Evolutionary conservation across 2,888 invertebrate genomes (phyloP).

Genomic region (Idaea aversata): DNA sequence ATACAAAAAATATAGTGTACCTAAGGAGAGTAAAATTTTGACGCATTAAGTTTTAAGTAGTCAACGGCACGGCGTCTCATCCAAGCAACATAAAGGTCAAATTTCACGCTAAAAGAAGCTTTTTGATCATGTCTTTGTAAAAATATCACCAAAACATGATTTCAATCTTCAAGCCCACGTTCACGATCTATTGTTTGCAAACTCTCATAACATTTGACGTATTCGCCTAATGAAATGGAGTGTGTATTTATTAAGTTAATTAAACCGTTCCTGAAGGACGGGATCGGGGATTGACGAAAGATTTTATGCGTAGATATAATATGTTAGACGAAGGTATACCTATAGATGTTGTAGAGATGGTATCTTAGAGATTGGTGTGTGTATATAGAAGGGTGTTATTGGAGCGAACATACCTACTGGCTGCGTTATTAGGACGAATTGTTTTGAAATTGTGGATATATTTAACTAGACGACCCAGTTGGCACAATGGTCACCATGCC

Average conservation of each 20-base stretch:
- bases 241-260: constrained; percentile 80
- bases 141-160: no score
- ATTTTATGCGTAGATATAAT: constrained; percentile 4
- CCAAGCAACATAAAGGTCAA: no score
- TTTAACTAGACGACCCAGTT: no score
- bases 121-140: no score
- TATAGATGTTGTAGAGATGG: constrained; percentile 12
- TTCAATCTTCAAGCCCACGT: neutral
- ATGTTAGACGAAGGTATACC: constrained; percentile 1
- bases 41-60: no score
- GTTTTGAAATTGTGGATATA: neutral
- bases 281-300: constrained; percentile 28
- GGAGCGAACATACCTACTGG: neutral
- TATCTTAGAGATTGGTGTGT: neutral
- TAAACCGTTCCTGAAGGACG: constrained; percentile 69
- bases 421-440: neutral
- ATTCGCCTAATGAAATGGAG: constrained; percentile 76
- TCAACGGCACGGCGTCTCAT: no score
- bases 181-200: constrained; percentile 29
- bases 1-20: no score
- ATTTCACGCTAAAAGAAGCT: no score
- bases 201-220: constrained; percentile 75
- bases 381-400: constrained; percentile 8
- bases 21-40: no score
- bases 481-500: no score